Percentiles rank a stretch among this genome's conserved stretches.
Evolutionary conservation across 2,797 vertebrate species (phyloP).

Genomic region (Huso huso): DNA sequence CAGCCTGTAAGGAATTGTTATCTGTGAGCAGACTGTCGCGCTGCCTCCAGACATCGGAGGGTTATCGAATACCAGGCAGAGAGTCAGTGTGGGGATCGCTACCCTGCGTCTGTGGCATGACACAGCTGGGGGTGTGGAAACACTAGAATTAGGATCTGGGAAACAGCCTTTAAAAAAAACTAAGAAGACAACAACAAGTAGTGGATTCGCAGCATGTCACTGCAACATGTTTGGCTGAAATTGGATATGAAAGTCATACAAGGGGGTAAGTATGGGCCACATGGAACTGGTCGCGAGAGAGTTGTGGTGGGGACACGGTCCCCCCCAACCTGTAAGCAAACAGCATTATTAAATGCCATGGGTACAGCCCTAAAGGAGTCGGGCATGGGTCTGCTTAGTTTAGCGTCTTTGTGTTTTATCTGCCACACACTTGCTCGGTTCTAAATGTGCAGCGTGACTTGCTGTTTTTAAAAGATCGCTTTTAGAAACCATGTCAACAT

Average conservation of each 20-base stretch:
- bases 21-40: no score
- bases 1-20: no score
- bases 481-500: background rate
- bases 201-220: background rate
- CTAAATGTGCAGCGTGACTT: background rate
- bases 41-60: no score
- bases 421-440: background rate
- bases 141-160: background rate
- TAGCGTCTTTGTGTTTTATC: background rate
- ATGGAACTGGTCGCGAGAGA: slow-evolving; percentile 1
- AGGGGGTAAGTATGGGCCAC: slow-evolving; percentile 5
- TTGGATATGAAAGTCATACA: background rate
- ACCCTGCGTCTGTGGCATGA: no score
- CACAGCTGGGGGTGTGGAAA: no score
- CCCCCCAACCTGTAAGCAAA: slow-evolving; percentile 1
- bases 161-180: no score
- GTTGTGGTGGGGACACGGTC: background rate
- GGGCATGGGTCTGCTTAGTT: background rate
- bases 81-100: no score
- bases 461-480: background rate
- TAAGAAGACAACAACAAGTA: background rate
- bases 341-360: background rate
- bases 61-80: no score
- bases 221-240: background rate
- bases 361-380: background rate